Base-by-base conservation (phyloP, 2,113 vertebrate genomes). In the Chunga burmeisteri region DNA sequence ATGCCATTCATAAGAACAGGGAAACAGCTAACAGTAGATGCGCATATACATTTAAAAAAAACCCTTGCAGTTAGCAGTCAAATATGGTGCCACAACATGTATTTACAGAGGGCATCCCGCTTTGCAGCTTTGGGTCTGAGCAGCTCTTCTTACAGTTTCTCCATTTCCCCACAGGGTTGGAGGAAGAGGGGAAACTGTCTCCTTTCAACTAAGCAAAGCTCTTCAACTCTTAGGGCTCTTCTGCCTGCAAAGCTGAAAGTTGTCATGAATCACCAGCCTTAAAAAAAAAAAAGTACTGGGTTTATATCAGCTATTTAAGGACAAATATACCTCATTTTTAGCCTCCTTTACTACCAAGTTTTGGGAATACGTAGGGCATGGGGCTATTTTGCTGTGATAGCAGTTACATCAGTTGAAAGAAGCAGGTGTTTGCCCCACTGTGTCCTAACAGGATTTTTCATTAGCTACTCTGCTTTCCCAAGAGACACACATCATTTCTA, bases 301-400 rank as follows among this genome's bases (percentile, higher is more conserved):
- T 80, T 81, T 90, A 4, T 62, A 72, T 30, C 32, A 63, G 34
- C 18, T 86, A 11, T 73, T 78, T 62, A 63, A 62, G n/a, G 30
- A 87, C 42, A 94, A 84, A 70, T 15, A 47, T 7, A 42, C 13
- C 36, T 84, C 23, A 46, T 15, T 65, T 84, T 14, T 7, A 86
- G 47, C 44, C 89, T 96, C 40, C 77, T 63, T 81, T 59, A 30
- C 32, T 16, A 55, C 23, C 23, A 81, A 19, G 23, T 50, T 62
- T 56, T 66, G 44, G 36, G 53, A 80, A 44, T 25, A 59, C 0
- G 0, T 32, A 59, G 44, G 56, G 52, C 18, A 36, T 3, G 1
- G 29, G 34, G 19, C 14, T 83, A 9, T 42, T 65, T 70, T 56
- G 32, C 26, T 86, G 13, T 27, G 81, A 61, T 4, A 50, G 71